phyloP scores from a whole-genome alignment of 2,113 vertebrate genomes.

The Arenaria interpres region DNA sequence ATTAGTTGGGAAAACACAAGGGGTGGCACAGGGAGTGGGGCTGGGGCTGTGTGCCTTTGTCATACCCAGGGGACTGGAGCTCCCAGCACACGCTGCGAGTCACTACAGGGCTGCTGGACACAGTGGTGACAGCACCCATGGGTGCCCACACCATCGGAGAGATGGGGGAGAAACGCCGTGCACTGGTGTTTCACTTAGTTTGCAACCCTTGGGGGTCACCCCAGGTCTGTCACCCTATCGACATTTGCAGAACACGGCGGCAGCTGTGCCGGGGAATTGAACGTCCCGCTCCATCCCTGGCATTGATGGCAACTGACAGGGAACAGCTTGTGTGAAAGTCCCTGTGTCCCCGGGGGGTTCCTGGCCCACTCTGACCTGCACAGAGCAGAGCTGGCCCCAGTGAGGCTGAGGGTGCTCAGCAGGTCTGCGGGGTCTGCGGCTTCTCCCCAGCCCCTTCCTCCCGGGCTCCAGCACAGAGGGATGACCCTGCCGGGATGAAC shows the following conservation, averaged over 20 bases:
- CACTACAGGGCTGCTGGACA: background rate
- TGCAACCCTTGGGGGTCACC: background rate
- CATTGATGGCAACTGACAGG: background rate
- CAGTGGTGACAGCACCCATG: background rate
- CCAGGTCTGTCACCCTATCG: background rate
- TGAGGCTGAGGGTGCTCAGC: accelerated
- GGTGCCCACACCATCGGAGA: background rate
- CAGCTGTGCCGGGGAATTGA: background rate
- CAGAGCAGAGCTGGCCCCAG: accelerated
- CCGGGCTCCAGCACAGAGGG: background rate
- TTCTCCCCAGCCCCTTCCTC: background rate
- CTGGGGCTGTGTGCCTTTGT: background rate
- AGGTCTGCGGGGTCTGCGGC: background rate
- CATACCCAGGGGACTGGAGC: background rate
- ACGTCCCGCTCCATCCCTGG: accelerated
- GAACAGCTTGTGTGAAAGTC: background rate
- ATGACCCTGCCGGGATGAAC: conserved; percentile 44
- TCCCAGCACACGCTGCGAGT: accelerated
- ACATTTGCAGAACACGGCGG: background rate
- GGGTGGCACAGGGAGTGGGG: background rate
- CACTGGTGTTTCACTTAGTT: background rate
- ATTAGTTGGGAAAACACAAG: conserved; percentile 46
- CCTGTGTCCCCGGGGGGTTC: background rate
- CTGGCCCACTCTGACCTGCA: background rate
- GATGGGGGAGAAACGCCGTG: accelerated